Base-by-base conservation (phyloP, 2,797 vertebrate species). In the Erethizon dorsatum region DNA sequence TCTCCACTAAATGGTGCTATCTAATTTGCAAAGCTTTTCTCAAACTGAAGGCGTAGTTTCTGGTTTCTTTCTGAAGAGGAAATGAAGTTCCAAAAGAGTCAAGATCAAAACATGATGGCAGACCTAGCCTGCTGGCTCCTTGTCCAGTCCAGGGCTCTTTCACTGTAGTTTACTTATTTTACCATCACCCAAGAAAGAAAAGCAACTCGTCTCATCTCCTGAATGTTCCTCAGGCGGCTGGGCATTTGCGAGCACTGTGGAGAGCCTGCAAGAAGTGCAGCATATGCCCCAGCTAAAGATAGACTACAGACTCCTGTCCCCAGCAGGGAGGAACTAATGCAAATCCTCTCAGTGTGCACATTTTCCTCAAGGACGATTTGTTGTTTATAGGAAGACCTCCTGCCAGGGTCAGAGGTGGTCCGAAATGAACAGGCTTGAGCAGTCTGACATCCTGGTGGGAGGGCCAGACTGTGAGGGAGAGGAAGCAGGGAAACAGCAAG, bases 331-430 rank as follows among this genome's bases (percentile, higher is more conserved):
- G 37, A 59, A 4, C 17, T 57, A 45, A 18, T 31, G 67, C 31
- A 85, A 67, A 41, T 50, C 33, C 13, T 92, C 92, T 92, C 83
- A 59, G 69, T 80, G 67, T 54, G 63, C 50, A 56, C 20, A 91
- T 88, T 85, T 97, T 78, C 85, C 45, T 84, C 73, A 88, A 90
- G 56, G 59, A 83, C 83, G 77, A 10, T 59, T 61, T 28, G 65
- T 79, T 80, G 83, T 75, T 95, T 78, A 83, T 12, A 37, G 47
- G 31, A 50, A 91, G 59, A 10, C 83, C 61, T 96, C 82, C 71
- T 92, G 75, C 73, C 41, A 83, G 73, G 45, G 83, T 95, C 95
- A 88, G n/a, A 92, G 73, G 85, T 83, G 12, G 90, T 47, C 52
- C 24, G 73, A 52, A 95, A 95, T 56, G 78, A 97, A 59, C 78